These are phyloP conservation scores for Galaxea fascicularis DNA, from an alignment of 92 coral and sea anemone species.

Conservation along the genomic window DNA sequence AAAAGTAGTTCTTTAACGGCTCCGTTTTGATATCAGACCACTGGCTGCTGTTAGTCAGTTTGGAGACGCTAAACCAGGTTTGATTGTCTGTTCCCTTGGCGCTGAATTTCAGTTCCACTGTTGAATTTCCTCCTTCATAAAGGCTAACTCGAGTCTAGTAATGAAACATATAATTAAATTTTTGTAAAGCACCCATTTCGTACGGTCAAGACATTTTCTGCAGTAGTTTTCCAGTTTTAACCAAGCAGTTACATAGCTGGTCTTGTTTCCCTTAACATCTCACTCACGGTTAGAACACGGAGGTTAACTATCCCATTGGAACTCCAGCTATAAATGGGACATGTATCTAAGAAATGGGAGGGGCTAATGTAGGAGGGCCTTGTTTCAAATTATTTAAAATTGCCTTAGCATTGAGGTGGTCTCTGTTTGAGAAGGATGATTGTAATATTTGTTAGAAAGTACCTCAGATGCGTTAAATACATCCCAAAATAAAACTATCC, in stretches of 20 bases:
- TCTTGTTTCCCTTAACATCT: background rate
- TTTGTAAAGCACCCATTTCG: background rate
- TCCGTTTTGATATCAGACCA: background rate
- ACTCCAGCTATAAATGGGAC: constrained; percentile 1
- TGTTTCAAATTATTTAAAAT: constrained; percentile 3
- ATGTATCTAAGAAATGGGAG: background rate
- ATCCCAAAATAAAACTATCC: background rate
- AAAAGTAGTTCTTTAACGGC: background rate
- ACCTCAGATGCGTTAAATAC: background rate
- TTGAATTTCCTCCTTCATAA: constrained; percentile 10
- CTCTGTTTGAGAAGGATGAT: constrained; percentile 17
- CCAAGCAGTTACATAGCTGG: background rate
- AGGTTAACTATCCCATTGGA: background rate
- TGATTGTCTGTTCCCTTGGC: constrained; percentile 13
- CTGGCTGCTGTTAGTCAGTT: constrained; percentile 6
- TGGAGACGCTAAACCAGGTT: constrained; percentile 10
- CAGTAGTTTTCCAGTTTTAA: constrained; percentile 15
- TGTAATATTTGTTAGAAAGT: background rate
- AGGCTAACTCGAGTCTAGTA: constrained; percentile 8
- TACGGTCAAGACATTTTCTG: constrained; percentile 7
- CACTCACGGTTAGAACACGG: background rate
- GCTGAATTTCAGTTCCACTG: constrained; percentile 10
- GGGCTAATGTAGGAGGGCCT: constrained; percentile 7
- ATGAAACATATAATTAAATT: background rate
- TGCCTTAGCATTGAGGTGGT: constrained; percentile 9